Base-by-base conservation (phyloP, 2,113 vertebrate genomes). In the Amphiprion ocellaris region DNA sequence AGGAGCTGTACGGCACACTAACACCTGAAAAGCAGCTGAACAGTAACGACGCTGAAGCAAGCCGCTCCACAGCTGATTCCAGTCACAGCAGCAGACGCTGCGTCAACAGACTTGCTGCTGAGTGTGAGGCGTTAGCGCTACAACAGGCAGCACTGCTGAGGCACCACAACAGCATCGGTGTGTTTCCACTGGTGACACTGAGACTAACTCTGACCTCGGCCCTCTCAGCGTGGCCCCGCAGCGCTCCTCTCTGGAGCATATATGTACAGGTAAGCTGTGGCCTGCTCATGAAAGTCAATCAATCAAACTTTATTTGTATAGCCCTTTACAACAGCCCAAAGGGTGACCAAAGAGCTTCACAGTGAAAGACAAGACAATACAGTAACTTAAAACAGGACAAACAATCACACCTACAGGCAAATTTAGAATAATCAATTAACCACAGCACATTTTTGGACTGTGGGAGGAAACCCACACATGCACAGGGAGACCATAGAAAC, bases 181-280 rank as follows among this genome's bases (percentile, higher is more conserved):
- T 95, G 50, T 96, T 95, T 93, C 96, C 98, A 3, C 91, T 97
- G 76, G 91, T 88, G 26, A 95, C 95, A 1, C 93, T 99, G 47
- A 94, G 96, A 47, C 91, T 95, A 61, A 92, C 70, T 0, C 93
- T 99, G 50, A 95, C 90, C 0, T 93, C 93, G 21, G 95, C 96
- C 8, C 91, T 99, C 59, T 91, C 81, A 30, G 59, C 83, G 69
- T 97, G 94, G 90, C 95, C 97, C 5, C 75, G 81, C 92, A 97
- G 95, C 79, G 89, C 92, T 23, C 66, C 89, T 4, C 94, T 99
- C 12, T 99, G 98, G 98, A 93, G 92, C 82, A 92, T 95, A 0
- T 97, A 97, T 28, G 69, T 97, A 44, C 96, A 95, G 93, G 91
- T 92, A 50, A 73, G 16, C 1, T 5, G 4, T 1, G 2, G 12